These are phyloP conservation scores for Cladopsammia gracilis DNA, from an alignment of 64 coral and sea anemone species.

Conservation along the genomic window DNA sequence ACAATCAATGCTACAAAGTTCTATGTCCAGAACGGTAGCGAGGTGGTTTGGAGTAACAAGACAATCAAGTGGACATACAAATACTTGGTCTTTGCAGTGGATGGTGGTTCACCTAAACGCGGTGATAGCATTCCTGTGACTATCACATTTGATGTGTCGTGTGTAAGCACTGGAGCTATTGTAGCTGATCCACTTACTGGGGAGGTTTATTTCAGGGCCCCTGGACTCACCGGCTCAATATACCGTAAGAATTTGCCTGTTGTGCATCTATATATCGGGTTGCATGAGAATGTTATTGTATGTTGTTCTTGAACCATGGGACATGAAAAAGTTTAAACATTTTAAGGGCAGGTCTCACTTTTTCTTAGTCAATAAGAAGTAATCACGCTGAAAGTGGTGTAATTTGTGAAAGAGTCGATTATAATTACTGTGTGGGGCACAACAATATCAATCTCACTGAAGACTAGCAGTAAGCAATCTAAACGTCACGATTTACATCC, in stretches of 20 bases:
- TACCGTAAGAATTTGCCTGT: conserved; percentile 78
- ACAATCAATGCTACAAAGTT: conserved; percentile 78
- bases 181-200: conserved; percentile 79
- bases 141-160: conserved; percentile 92
- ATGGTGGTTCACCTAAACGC: conserved; percentile 82
- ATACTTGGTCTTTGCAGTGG: conserved; percentile 88
- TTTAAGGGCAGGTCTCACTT: no score
- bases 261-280: no score
- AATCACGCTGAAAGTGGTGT: no score
- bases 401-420: no score
- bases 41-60: conserved; percentile 90
- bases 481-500: no score
- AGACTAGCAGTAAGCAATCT: no score
- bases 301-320: neutral
- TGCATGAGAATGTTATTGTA: neutral
- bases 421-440: no score
- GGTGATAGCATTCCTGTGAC: conserved; percentile 88
- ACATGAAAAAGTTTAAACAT: no score
- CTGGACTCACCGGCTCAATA: conserved; percentile 85
- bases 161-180: conserved; percentile 78
- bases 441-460: no score
- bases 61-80: conserved; percentile 80
- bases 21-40: conserved; percentile 77
- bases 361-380: no score
- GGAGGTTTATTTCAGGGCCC: conserved; percentile 95